Evolutionary conservation across 2,888 invertebrate genomes (phyloP).

Genomic region (Cancer borealis): DNA sequence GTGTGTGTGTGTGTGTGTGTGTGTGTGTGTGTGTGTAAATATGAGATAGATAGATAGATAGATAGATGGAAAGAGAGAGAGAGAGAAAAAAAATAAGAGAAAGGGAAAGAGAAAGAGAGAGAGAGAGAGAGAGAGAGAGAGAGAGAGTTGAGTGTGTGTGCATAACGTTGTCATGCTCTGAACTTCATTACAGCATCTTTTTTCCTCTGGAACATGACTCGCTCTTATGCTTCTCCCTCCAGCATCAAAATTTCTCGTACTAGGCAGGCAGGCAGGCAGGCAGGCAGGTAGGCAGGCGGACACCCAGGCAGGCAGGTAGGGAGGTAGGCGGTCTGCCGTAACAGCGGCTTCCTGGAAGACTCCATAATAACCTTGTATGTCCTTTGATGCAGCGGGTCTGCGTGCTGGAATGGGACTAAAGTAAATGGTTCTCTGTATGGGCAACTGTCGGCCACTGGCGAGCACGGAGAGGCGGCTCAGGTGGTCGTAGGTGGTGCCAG

Average conservation of each 20-base stretch:
- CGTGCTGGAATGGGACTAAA: background rate
- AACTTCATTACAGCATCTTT: background rate
- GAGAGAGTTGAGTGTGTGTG: background rate
- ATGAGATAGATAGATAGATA: no score
- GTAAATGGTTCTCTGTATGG: constrained; percentile 41
- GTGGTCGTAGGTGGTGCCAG: background rate
- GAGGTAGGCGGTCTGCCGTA: background rate
- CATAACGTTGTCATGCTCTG: background rate
- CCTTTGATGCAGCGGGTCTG: constrained; percentile 24
- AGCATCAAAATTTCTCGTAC: background rate
- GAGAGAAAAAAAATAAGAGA: background rate
- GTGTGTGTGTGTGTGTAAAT: no score
- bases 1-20: no score
- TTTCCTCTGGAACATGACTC: background rate
- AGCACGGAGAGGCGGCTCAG: constrained; percentile 6
- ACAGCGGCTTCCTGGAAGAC: background rate
- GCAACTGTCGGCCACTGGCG: background rate
- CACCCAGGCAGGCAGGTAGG: background rate
- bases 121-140: constrained; percentile 26
- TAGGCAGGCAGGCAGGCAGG: background rate
- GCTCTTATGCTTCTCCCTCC: background rate
- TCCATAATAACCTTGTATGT: background rate
- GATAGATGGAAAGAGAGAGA: no score
- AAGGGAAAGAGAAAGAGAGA: background rate
- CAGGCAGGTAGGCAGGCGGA: background rate